Base-by-base conservation (phyloP, 2,888 invertebrate genomes). In the Apotomis betuletana region DNA sequence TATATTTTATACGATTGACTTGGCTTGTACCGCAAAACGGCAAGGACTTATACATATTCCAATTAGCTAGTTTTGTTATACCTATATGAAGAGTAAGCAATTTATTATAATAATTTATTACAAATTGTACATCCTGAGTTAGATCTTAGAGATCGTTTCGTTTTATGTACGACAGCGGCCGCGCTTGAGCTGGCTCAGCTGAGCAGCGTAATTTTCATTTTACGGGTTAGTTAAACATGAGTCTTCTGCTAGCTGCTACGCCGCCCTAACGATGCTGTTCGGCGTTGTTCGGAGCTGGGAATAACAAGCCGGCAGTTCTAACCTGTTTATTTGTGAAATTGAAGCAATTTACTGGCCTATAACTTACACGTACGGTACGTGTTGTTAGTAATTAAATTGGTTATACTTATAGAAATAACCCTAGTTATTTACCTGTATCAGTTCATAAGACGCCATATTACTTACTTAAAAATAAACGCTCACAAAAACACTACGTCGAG, bases 221-320 rank as follows among this genome's bases (percentile, higher is more conserved):
- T 60, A 60, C 41, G 59, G 59, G 59, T 67, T 59, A 51, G 57
- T 67, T 58, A 46, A 61, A 61, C 61, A 61, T 61, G n/a, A 8
- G 10, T 58, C 58, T 58, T 57, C 38, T 67, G 55, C n/a, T 51
- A 49, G 15, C 36, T 65, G 46, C 38, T 15, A 4, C 49, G 15
- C 13, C 8, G 15, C 38, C 5, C 41, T 64, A 64, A 54, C 41
- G 44, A 44, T 15, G 54, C 44, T 41, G 54, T 54, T 38, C 13
- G 12, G 10, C 54, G 38, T 44, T 41, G 13, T 54, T 15, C 36
- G 4, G 41, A 15, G 61, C 49, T n/a, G n/a, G 9, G 49, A 51
- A 36, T 51, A 51, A 51, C 62, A 51, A 62, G 36, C 61, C 10
- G 49, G 49, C 9, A 49, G 49, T 49, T 49, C 8, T 49, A 49